phyloP scores from a whole-genome alignment of 1,140 invertebrate species.

The Hydropsyche tenuis region DNA sequence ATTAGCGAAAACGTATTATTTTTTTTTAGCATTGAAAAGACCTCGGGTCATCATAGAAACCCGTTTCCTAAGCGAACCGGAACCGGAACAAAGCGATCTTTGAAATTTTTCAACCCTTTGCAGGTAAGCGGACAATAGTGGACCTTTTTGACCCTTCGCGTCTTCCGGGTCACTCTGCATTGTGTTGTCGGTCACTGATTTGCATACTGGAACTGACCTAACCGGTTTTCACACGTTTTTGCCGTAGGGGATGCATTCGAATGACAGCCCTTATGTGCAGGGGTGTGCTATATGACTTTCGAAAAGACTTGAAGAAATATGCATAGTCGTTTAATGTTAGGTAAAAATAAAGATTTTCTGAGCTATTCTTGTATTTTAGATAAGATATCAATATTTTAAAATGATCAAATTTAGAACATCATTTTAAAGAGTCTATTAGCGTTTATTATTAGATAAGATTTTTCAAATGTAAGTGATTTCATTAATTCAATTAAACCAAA shows the following conservation, averaged over 20 bases:
- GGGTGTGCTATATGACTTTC: no score
- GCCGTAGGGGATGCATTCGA: constrained; percentile 31
- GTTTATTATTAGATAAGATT: no score
- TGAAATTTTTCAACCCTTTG: constrained; percentile 28
- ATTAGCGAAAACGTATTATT: background rate
- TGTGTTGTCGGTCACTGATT: constrained; percentile 43
- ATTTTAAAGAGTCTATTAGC: no score
- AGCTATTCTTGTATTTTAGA: no score
- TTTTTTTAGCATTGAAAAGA: background rate
- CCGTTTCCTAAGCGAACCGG: constrained; percentile 7
- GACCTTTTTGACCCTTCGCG: constrained; percentile 44
- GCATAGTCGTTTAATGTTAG: background rate
- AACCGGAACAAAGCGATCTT: constrained; percentile 25
- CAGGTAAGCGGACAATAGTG: constrained; percentile 45
- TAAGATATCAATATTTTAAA: no score
- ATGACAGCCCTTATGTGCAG: constrained; percentile 8
- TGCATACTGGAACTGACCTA: constrained; percentile 51
- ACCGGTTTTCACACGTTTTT: constrained; percentile 51
- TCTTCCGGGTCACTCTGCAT: constrained; percentile 41
- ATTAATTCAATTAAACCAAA: no score
- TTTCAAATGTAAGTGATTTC: no score
- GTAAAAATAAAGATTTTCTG: no score
- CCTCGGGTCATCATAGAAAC: constrained; percentile 27
- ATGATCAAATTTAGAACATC: no score
- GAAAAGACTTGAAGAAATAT: no score